Base-by-base conservation (phyloP, 2,113 vertebrate species). In the Otis tarda region DNA sequence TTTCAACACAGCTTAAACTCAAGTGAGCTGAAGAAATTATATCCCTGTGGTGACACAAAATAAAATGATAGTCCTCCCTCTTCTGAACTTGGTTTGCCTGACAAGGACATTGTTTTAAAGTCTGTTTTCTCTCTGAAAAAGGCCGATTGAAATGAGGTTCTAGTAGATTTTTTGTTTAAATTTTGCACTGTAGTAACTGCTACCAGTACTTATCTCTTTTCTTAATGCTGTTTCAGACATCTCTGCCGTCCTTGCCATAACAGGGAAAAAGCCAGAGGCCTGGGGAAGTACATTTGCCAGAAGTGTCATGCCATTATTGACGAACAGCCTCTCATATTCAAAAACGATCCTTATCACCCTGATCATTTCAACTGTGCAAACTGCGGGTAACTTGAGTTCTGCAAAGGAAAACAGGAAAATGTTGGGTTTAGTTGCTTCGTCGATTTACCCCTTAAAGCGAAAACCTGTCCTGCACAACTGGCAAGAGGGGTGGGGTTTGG, bases 331-430 rank as follows among this genome's bases (percentile, higher is more conserved):
- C 98, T 99, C 76, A 98, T 99, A 70, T 99, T 99, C 97, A 99
- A 99, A 98, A 99, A 99, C 3, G 99, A 99, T 97, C 99, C 99
- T 10, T 99, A 99, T 94, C 99, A 99, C 86, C 99, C 99, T 2
- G 99, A 99, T 98, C 99, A 99, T 95, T 99, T 99, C 98, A 99
- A 98, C 98, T 99, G 99, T 96, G 98, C 98, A 97, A 99, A 99
- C 97, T 99, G 99, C 98, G 99, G 99, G 99, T 99, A 97, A 98
- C 97, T 97, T 97, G 76, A 74, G 53, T 74, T 79, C 83, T 81
- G 56, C 67, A 70, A 68, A 65, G 61, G 73, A 68, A 90, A 88
- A 49, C 2, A 6, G 18, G 60, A 65, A 53, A 71, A 91, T 41
- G 43, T 74, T 81, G 65, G 27, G 31, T 50, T 94, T 84, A 39